A percentile compares a stretch with the other conserved stretches of the same genome.
phyloP scores from a whole-genome alignment of 2,797 vertebrate genomes.

The Microcaecilia unicolor region DNA sequence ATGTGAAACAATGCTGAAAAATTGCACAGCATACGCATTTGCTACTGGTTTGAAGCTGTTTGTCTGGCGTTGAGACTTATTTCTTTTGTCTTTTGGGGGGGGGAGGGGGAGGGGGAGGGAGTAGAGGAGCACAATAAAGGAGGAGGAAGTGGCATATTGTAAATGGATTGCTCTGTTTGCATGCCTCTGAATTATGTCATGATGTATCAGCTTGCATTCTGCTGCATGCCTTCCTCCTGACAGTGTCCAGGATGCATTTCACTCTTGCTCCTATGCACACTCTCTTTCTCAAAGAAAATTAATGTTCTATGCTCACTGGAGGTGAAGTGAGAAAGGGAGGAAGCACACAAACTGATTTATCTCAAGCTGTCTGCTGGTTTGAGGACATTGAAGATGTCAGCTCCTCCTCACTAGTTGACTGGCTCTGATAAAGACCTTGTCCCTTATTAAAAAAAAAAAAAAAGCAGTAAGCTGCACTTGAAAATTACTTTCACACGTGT shows the following conservation, averaged over 20 bases:
- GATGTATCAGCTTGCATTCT: conserved; percentile 10
- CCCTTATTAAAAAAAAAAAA: conserved; percentile 83
- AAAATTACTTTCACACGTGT: conserved; percentile 75
- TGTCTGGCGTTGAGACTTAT: too few relatives aligned
- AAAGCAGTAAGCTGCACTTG: conserved; percentile 65
- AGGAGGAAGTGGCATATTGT: too few relatives aligned
- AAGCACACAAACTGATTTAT: conserved; percentile 77
- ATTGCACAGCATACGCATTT: too few relatives aligned
- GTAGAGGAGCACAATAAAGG: too few relatives aligned
- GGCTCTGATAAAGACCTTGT: conserved; percentile 68
- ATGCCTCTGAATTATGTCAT: conserved; percentile 10
- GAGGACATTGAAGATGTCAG: conserved; percentile 65
- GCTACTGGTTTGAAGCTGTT: too few relatives aligned
- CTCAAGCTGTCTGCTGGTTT: conserved; percentile 73
- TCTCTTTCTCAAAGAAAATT: conserved; percentile 61
- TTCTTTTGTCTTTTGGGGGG: too few relatives aligned
- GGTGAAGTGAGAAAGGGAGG: conserved; percentile 62
- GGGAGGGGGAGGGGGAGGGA: too few relatives aligned
- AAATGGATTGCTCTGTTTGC: not conserved
- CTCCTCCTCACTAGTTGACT: conserved; percentile 73
- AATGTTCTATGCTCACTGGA: conserved; percentile 71
- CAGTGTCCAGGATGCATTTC: conserved; percentile 25
- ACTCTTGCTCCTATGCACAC: conserved; percentile 3
- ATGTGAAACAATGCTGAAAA: too few relatives aligned
- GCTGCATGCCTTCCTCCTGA: conserved; percentile 18